Evolutionary conservation across 2,797 vertebrate genomes (phyloP).

Genomic region (Anguilla anguilla): DNA sequence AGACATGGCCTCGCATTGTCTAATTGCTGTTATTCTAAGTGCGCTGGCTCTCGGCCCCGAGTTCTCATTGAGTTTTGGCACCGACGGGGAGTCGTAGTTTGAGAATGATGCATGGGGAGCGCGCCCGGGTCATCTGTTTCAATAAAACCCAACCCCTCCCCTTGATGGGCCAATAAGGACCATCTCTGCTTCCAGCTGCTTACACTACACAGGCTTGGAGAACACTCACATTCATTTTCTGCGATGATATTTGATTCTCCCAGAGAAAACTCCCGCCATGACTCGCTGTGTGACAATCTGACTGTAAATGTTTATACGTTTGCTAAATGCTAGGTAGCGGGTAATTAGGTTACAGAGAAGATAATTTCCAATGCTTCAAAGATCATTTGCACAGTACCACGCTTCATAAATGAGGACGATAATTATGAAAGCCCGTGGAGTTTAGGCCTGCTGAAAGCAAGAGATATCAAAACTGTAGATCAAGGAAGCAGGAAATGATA

Average conservation of each 20-base stretch:
- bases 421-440: background rate
- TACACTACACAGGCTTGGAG: constrained; percentile 50
- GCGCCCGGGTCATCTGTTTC: constrained; percentile 66
- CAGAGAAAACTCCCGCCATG: background rate
- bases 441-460: background rate
- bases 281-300: background rate
- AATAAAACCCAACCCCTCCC: constrained; percentile 54
- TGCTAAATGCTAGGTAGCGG: background rate
- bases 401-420: background rate
- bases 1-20: constrained; percentile 55
- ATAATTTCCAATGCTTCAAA: background rate
- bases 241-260: background rate
- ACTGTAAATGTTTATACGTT: background rate
- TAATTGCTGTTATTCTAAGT: constrained; percentile 69
- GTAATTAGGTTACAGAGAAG: background rate
- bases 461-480: background rate
- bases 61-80: constrained; percentile 41
- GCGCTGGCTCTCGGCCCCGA: constrained; percentile 51
- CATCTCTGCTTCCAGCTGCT: constrained; percentile 45
- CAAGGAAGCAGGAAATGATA: background rate
- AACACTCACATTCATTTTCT: background rate
- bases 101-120: constrained; percentile 66
- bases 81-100: constrained; percentile 24
- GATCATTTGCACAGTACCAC: background rate
- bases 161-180: constrained; percentile 59